Evolutionary conservation across 2,113 vertebrate species (phyloP).

Genomic region (Motacilla alba): DNA sequence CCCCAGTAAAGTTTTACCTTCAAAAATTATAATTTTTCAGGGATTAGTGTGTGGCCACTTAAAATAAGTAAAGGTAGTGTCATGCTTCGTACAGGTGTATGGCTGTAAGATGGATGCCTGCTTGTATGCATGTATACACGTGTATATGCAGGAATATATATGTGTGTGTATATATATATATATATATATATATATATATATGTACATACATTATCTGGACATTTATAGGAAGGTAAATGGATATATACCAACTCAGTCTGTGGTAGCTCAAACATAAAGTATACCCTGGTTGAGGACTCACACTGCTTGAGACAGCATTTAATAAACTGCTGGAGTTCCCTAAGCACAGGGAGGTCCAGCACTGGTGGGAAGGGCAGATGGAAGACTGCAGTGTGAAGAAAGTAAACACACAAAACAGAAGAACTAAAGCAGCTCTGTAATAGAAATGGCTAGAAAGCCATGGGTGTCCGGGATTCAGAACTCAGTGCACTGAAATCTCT

Average conservation of each 20-base stretch:
- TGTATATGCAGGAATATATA: not conserved
- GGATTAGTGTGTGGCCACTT: not conserved
- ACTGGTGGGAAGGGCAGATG: not conserved
- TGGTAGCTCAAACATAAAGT: not conserved
- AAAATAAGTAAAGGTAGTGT: not conserved
- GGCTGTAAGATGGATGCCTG: not conserved
- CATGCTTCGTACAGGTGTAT: not conserved
- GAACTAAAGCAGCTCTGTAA: not conserved
- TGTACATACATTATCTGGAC: not conserved
- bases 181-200: not conserved
- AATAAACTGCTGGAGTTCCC: not conserved
- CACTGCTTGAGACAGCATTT: not conserved
- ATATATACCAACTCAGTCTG: not conserved
- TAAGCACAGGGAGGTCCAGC: not conserved
- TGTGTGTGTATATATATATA: rapidly evolving
- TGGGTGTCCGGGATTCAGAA: not conserved
- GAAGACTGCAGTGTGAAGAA: not conserved
- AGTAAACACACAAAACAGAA: not conserved
- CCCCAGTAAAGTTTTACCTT: not conserved
- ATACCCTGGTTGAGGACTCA: not conserved
- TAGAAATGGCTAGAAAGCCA: not conserved
- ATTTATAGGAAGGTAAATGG: not conserved
- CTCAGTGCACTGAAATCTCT: constrained; percentile 24
- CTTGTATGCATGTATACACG: not conserved
- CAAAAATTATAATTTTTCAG: not conserved